Evolutionary conservation across 2,113 vertebrate species (phyloP), one percentile per base, ranked within the genome.

Genomic region (Plestiodon gilberti): DNA sequence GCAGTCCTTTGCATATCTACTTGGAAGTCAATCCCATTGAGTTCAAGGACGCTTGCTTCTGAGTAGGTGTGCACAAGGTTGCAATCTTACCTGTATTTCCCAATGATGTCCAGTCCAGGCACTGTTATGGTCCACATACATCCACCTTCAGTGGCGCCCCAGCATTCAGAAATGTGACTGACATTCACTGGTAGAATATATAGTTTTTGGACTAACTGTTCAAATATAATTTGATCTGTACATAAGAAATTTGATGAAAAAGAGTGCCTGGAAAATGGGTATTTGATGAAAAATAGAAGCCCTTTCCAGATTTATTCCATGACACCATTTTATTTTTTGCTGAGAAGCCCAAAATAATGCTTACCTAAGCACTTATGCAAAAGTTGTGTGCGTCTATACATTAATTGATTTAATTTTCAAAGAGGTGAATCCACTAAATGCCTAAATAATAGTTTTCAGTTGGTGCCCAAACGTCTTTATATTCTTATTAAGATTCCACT

Each of bases 311-410:
- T 35, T 71, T 28, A 59, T 71, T 80, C 28, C 55, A 80, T 82
- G 57, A 73, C 65, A 80, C 0, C 0, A 18, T 30, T 85, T 28
- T 30, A 4, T 85, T 35, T 22, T 38, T 3, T 84, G 62, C 82
- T 82, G 71, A 85, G 82, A 15, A 15, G 52, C 65, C 79, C 86
- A 59, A 87, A 90, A 89, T 82, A 88, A 79, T 78, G 83, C 35
- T 83, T 81, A 83, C 2, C 14, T 0, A 10, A 67, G 10, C 18
- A 86, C 67, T 64, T 48, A 59, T 33, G 30, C 59, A 64, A 75
- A 83, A 22, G 17, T 33, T 57, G 18, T 57, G 17, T 57, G 43
- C 8, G 43, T 22, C 10, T 40, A 23, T 40, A 71, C 65, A 67
- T 33, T 87, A 4, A 52, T 38, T 71, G 48, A 76, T 76, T 62